Conservation (phyloP, 2,888 invertebrate genomes). For the Asteroscopus sphinx region DNA sequence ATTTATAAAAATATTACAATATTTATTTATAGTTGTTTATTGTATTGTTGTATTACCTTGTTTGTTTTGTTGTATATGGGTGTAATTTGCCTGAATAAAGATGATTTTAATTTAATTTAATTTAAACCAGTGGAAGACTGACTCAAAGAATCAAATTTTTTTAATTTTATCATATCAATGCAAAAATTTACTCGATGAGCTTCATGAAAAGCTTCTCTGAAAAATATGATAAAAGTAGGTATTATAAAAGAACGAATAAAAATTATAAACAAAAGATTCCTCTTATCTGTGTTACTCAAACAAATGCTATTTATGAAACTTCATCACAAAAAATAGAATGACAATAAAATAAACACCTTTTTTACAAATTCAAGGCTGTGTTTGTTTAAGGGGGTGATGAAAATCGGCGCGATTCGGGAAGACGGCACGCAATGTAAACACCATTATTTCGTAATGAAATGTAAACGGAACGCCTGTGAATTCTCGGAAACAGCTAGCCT, state of each 20-base stretch:
- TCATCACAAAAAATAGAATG: constrained; percentile 23
- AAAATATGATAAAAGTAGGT: neutral
- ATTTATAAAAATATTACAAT: no score
- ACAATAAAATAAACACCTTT: constrained; percentile 44
- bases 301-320: neutral
- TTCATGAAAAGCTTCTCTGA: no score
- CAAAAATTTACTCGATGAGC: no score
- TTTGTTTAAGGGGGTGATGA: constrained; percentile 40
- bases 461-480: constrained; percentile 54
- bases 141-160: no score
- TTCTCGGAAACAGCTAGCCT: constrained; percentile 21
- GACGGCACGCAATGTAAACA: constrained; percentile 45
- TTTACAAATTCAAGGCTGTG: constrained; percentile 32
- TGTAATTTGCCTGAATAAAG: no score
- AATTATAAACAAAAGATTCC: neutral
- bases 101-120: no score
- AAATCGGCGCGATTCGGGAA: constrained; percentile 19
- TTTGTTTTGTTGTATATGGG: no score
- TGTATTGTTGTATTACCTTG: no score
- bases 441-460: constrained; percentile 50
- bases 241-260: neutral
- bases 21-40: no score
- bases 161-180: no score
- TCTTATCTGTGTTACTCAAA: neutral
- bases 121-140: no score